Conservation (phyloP, 2,113 vertebrate genomes). For the Alosa alosa region DNA sequence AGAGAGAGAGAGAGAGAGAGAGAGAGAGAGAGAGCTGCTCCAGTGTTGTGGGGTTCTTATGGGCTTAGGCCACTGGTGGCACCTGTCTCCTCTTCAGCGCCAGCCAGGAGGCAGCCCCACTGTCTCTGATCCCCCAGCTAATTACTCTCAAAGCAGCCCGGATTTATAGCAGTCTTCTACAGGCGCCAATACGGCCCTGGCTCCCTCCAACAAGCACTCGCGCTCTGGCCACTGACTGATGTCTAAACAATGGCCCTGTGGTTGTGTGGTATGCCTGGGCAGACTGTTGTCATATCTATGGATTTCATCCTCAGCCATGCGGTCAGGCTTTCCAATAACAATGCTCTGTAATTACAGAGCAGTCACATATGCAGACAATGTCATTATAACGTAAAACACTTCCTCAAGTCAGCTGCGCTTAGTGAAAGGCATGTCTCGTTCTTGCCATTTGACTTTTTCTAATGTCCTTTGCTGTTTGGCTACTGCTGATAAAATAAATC, state of each 20-base stretch:
- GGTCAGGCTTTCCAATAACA: conserved; percentile 1
- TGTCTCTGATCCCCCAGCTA: conserved; percentile 66
- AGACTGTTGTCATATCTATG: conserved; percentile 6
- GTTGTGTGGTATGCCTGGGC: conserved; percentile 28
- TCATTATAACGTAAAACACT: conserved; percentile 2
- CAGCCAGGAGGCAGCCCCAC: conserved; percentile 64
- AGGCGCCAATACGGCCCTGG: conserved; percentile 63
- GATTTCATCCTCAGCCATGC: neutral
- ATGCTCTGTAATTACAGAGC: neutral
- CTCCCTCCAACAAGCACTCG: conserved; percentile 57
- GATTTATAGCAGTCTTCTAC: conserved; percentile 66
- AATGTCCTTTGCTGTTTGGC: neutral
- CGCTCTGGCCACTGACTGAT: conserved; percentile 43
- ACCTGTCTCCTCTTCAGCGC: conserved; percentile 73
- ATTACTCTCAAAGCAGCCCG: conserved; percentile 71
- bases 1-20: neutral
- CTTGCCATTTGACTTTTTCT: neutral
- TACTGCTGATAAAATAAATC: neutral
- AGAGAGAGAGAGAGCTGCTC: conserved; percentile 52
- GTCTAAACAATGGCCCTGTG: conserved; percentile 49
- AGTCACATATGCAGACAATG: neutral
- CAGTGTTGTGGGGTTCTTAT: conserved; percentile 41
- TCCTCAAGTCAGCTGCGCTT: neutral
- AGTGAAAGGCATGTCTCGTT: neutral
- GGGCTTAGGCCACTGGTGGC: conserved; percentile 66